Base-by-base conservation (phyloP, 1,140 invertebrate species). In the Drosophila athabasca region DNA sequence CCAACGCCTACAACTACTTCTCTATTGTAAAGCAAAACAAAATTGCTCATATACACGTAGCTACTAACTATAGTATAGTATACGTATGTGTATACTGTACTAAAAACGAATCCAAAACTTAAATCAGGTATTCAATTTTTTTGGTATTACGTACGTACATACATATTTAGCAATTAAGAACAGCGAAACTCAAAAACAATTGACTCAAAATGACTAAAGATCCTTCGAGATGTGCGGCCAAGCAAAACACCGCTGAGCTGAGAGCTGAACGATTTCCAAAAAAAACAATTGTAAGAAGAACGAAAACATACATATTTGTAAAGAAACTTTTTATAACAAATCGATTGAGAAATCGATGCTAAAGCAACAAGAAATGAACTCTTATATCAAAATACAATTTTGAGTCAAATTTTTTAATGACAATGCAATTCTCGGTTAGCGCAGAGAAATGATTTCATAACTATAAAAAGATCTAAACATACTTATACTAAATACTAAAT, bases 51-150 rank as follows among this genome's bases (percentile, higher is more conserved):
- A 59, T 73, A 88, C 62, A 87, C 60, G 57, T 84, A 84, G 81
- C 69, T 64, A 76, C 76, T 69, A 58, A 70, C 9, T 62, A 50
- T 61, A 62, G 59, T 39, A 39, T 13, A 39, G 35, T 39, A 39
- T 13, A 39, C 17, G 17, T 19, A 19, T 35, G 31, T 39, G 35
- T 39, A 39, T 39, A 39, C 35, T 39, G 13, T 39, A 62, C 48
- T 73, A 82, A 76, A 69, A 79, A 88, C 83, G 82, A 85, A 85
- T 85, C 82, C 82, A 85, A 85, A 85, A 87, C 82, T 79, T 87
- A 88, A 79, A 82, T 87, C 82, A 87, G 82, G 82, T 87, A 87
- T 85, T 85, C 82, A 87, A 82, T 78, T 85, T 85, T 87, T 85
- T 71, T 87, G 74, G 69, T 75, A 81, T 73, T 62, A 74, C 54